phyloP scores from a whole-genome alignment of 2,888 invertebrate genomes.

The Machimus atricapillus region DNA sequence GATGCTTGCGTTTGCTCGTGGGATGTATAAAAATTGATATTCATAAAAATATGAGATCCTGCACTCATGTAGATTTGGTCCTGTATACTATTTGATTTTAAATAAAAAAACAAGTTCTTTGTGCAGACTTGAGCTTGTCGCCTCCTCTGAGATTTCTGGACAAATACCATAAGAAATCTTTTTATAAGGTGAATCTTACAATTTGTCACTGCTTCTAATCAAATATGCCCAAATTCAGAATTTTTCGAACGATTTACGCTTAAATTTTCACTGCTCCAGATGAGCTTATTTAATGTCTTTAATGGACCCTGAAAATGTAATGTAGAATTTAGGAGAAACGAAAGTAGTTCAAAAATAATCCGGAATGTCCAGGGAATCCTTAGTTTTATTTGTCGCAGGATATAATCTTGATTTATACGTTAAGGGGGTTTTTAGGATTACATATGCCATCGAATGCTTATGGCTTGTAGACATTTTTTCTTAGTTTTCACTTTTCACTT shows the following conservation, averaged over 20 bases:
- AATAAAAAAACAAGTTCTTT: not conserved
- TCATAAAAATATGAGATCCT: not conserved
- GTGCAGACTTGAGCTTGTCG: not conserved
- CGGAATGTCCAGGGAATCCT: not conserved
- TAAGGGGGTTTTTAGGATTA: not conserved
- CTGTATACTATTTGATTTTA: not conserved
- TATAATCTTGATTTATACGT: not conserved
- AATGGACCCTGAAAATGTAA: not conserved
- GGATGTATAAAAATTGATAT: not conserved
- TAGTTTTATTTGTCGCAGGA: not conserved
- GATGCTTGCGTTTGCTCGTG: not conserved
- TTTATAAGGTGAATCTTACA: not conserved
- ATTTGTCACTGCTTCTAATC: not conserved
- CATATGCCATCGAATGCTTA: not conserved
- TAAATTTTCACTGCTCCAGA: not conserved
- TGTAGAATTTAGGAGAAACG: not conserved
- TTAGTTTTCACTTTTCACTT: not conserved
- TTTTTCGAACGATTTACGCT: not conserved
- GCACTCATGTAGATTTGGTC: not conserved
- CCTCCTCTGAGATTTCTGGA: not conserved
- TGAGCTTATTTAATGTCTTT: not conserved
- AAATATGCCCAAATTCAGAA: not conserved
- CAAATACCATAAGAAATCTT: not conserved
- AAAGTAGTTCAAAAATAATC: not conserved
- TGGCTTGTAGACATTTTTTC: not conserved